phyloP scores from a whole-genome alignment of 2,888 invertebrate species.

The Eilema griseolum region DNA sequence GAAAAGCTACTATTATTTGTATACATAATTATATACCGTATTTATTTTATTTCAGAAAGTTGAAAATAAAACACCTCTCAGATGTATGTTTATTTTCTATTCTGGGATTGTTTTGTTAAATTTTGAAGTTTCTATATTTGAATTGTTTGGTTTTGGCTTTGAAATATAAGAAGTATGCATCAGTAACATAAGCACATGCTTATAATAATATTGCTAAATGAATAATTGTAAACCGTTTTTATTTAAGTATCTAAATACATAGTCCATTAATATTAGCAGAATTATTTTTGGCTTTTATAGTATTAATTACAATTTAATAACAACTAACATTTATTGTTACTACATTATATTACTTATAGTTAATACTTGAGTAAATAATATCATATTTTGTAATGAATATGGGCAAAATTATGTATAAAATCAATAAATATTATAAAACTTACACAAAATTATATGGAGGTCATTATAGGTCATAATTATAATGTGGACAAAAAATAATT shows the following conservation, averaged over 20 bases:
- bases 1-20: background rate
- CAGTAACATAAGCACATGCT: background rate
- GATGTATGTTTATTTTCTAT: background rate
- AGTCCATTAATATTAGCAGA: background rate
- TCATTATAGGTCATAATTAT: constrained; percentile 52
- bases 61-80: background rate
- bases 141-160: background rate
- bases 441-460: constrained; percentile 35
- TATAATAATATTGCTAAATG: background rate
- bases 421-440: constrained; percentile 1
- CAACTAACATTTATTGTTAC: no score
- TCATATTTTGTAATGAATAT: background rate
- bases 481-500: background rate
- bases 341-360: no score
- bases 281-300: background rate
- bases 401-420: background rate
- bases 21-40: background rate
- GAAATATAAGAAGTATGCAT: background rate
- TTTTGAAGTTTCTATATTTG: no score
- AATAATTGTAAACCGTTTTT: background rate
- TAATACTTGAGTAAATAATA: background rate
- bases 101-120: background rate
- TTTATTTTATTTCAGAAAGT: background rate
- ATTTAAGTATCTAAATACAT: background rate
- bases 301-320: background rate